Percentiles rank a stretch among this genome's conserved stretches.
Conservation (phyloP, 1,140 invertebrate genomes). For the Drosophila pallidifrons region DNA sequence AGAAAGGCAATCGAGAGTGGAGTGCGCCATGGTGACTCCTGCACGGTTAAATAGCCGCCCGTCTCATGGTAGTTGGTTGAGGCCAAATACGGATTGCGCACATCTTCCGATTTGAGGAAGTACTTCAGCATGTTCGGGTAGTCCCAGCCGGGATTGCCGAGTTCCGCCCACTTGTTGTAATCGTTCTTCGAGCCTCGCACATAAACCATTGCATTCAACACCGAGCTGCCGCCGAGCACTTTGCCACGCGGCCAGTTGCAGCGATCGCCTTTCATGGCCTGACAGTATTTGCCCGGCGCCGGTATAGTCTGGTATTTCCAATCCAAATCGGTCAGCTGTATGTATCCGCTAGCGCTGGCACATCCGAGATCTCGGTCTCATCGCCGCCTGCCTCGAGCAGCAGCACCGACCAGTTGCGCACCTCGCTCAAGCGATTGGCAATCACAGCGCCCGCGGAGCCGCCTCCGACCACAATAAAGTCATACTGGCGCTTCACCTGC, state of each 20-base stretch:
- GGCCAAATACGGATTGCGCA: conserved; percentile 92
- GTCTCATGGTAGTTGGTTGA: conserved; percentile 90
- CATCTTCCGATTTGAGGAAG: conserved; percentile 95
- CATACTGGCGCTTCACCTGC: conserved; percentile 91
- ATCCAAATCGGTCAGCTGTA: conserved; percentile 92
- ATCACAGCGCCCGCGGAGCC: conserved; percentile 96
- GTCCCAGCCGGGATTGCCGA: conserved; percentile 96
- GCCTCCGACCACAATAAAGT: conserved; percentile 95
- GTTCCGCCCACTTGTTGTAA: conserved; percentile 95
- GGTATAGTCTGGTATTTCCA: conserved; percentile 97
- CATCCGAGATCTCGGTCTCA: conserved; percentile 92
- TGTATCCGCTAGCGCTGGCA: conserved; percentile 91
- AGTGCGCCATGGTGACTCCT: conserved; percentile 92
- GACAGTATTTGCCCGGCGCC: conserved; percentile 91
- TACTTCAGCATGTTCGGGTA: conserved; percentile 95
- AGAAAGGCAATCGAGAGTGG: conserved; percentile 93
- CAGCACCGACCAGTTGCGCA: conserved; percentile 91
- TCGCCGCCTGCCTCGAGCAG: conserved; percentile 93
- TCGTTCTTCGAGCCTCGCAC: conserved; percentile 95
- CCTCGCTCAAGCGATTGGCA: conserved; percentile 93
- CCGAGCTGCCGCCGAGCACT: conserved; percentile 96
- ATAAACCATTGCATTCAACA: conserved; percentile 98
- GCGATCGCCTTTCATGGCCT: conserved; percentile 92
- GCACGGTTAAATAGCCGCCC: conserved; percentile 93
- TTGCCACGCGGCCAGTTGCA: conserved; percentile 96